Conservation (phyloP, 2,888 invertebrate species). For the Tenthredo scrophulariae region DNA sequence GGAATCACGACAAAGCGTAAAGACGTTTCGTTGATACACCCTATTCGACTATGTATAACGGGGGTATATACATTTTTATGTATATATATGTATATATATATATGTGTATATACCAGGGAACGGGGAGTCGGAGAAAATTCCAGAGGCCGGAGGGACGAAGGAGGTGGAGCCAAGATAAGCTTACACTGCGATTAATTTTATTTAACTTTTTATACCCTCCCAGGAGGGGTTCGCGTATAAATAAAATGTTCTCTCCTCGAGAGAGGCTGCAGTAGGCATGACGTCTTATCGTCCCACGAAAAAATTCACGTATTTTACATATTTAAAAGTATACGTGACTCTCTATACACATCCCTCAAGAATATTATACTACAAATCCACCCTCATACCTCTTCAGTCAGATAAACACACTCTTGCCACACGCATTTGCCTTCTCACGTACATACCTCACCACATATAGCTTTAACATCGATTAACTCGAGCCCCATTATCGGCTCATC, state of each 20-base stretch:
- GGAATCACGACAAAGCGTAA: slow-evolving; percentile 28
- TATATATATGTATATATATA: neutral
- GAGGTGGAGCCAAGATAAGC: slow-evolving; percentile 23
- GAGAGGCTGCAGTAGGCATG: slow-evolving; percentile 13
- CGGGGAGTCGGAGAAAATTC: slow-evolving; percentile 1
- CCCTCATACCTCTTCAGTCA: neutral
- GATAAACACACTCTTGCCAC: neutral
- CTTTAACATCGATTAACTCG: neutral
- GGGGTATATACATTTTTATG: neutral
- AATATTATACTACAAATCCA: neutral
- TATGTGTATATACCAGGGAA: neutral
- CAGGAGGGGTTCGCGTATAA: slow-evolving; percentile 38
- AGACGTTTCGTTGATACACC: slow-evolving; percentile 43
- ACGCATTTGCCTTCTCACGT: neutral
- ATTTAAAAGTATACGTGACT: slow-evolving; percentile 32
- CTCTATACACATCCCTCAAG: neutral
- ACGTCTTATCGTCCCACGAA: slow-evolving; percentile 26
- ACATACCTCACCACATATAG: neutral
- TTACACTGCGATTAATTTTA: slow-evolving; percentile 47
- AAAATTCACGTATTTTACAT: slow-evolving; percentile 41
- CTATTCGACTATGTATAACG: neutral
- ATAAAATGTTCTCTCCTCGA: slow-evolving; percentile 39
- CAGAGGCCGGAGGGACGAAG: neutral
- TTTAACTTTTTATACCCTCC: slow-evolving; percentile 38
- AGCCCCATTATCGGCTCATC: neutral